phyloP scores from a whole-genome alignment of 1,140 invertebrate genomes.

The Samia ricini region DNA sequence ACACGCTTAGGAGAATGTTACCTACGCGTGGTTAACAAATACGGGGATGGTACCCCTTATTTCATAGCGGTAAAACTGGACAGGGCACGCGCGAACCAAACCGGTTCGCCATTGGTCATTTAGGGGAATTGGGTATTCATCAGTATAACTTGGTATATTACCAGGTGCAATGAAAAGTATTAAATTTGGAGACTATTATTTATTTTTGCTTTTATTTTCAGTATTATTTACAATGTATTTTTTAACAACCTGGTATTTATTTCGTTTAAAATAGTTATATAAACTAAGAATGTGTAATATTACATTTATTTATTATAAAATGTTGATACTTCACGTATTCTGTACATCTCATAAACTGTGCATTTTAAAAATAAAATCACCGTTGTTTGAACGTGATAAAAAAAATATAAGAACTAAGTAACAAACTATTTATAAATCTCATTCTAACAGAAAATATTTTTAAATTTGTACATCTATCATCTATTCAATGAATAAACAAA shows the following conservation, averaged over 20 bases:
- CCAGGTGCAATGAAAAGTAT: conserved; percentile 46
- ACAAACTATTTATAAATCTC: too few species aligned
- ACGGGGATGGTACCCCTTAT: not conserved
- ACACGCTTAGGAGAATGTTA: conserved; percentile 33
- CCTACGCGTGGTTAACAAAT: conserved; percentile 12
- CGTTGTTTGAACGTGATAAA: too few species aligned
- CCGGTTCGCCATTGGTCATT: conserved; percentile 61
- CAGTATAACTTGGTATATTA: conserved; percentile 34
- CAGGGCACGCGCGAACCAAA: conserved; percentile 39
- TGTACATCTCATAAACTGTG: too few species aligned
- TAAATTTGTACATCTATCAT: too few species aligned
- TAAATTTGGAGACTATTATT: not conserved
- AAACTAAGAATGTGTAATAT: too few species aligned
- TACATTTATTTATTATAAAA: too few species aligned
- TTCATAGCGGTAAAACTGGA: conserved; percentile 21
- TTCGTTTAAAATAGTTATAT: too few species aligned
- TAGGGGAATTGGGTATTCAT: conserved; percentile 27
- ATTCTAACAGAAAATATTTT: too few species aligned
- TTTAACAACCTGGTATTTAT: not conserved
- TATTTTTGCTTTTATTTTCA: not conserved
- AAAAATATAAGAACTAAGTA: too few species aligned
- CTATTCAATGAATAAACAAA: too few species aligned
- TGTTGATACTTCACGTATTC: too few species aligned
- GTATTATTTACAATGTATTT: not conserved
- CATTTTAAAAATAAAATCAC: too few species aligned